Evolutionary conservation across 2,113 vertebrate genomes (phyloP), one percentile per base, ranked within the genome.

Genomic region (Scalopus aquaticus): DNA sequence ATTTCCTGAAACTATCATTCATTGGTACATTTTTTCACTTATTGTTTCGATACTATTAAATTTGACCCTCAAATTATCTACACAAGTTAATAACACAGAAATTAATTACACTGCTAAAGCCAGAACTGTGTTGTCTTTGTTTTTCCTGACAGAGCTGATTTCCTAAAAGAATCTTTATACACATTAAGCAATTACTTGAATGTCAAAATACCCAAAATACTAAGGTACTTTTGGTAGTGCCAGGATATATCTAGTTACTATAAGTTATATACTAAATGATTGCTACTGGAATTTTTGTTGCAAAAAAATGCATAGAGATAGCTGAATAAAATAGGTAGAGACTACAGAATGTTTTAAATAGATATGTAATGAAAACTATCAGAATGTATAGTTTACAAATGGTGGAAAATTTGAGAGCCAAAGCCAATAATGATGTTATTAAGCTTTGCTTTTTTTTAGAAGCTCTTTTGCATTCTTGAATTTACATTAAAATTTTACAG

Each of bases 101-200:
- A 77, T 46, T 89, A 70, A 26, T 79, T 65, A 24, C 4, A 39
- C 60, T 54, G 3, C 58, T 37, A 78, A 88, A 94, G 10, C 24
- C 8, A 78, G 16, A 28, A 62, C 37, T n/a, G 12, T 89, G 6
- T 56, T 77, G 32, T 42, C 35, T 42, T 70, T 72, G 9, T 44
- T 94, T 6, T 90, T 88, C 16, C 37, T 90, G 35, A 76, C 17
- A 73, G 20, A 85, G 8, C 19, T 70, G n/a, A 37, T 54, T 90
- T 92, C 60, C 26, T 81, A 39, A 95, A 84, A 65, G 22, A 78
- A 37, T 64, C 22, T 93, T 81, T 70, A 10, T 35, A 91, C 89
- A 37, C 81, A 81, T 77, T 58, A 79, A 74, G 37, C 84, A 93
- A 39, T 65, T n/a, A 15, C 17, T 67, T 81, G 32, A 76, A 26